Conservation (phyloP, 2,113 vertebrate species). For the Tiliqua scincoides region DNA sequence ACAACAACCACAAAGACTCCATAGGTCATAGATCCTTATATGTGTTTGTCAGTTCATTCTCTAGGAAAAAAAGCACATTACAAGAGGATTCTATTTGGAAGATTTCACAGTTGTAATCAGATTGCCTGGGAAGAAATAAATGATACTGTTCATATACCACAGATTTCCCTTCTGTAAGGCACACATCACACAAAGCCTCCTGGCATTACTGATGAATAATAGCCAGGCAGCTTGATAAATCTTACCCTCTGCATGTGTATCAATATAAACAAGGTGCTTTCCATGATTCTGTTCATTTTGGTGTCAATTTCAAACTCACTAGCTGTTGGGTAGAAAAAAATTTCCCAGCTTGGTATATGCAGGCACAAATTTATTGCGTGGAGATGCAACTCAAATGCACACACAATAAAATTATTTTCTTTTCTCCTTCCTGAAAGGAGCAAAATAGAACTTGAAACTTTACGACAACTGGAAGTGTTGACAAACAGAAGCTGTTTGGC, state of each 20-base stretch:
- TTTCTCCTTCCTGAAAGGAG: too few relatives aligned
- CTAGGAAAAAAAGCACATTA: not conserved
- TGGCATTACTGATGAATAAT: not conserved
- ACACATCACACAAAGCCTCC: not conserved
- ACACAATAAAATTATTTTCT: too few relatives aligned
- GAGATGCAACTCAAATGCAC: too few relatives aligned
- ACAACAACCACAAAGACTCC: not conserved
- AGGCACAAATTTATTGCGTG: too few relatives aligned
- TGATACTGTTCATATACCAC: not conserved
- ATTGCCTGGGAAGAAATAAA: not conserved
- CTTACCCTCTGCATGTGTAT: not conserved
- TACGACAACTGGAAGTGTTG: too few relatives aligned
- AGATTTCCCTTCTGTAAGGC: not conserved
- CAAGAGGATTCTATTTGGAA: constrained; percentile 20
- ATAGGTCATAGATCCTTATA: too few relatives aligned
- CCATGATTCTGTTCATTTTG: not conserved
- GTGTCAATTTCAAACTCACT: not conserved
- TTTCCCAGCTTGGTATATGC: too few relatives aligned
- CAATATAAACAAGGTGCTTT: not conserved
- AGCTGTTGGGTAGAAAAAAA: too few relatives aligned
- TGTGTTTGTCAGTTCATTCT: too few relatives aligned
- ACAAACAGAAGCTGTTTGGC: too few relatives aligned
- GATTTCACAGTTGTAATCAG: constrained; percentile 15
- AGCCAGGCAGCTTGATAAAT: not conserved
- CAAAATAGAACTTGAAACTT: too few relatives aligned